phyloP scores from a whole-genome alignment of 2,888 invertebrate species.

The Thereva nobilitata region DNA sequence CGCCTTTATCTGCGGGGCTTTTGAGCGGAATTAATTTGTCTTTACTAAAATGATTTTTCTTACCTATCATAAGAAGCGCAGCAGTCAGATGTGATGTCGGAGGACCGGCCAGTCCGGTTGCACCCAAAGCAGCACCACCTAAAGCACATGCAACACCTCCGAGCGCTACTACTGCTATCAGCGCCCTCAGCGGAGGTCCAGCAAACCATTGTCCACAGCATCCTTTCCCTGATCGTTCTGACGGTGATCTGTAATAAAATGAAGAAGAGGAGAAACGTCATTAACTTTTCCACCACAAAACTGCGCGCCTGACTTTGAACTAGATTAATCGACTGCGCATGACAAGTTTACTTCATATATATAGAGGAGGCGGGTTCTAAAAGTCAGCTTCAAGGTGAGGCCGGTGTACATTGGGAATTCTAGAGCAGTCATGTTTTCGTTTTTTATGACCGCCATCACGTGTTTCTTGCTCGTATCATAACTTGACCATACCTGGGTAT shows the following conservation, averaged over 20 bases:
- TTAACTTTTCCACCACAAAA: slow-evolving; percentile 1
- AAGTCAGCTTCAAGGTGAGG: slow-evolving; percentile 18
- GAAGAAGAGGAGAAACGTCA: not conserved
- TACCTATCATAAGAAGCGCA: slow-evolving; percentile 58
- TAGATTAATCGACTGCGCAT: slow-evolving; percentile 12
- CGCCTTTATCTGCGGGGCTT: no score
- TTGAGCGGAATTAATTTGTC: not conserved
- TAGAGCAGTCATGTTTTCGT: slow-evolving; percentile 15
- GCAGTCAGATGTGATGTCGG: slow-evolving; percentile 58
- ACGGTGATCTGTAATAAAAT: slow-evolving; percentile 53
- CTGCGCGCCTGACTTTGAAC: slow-evolving; percentile 31
- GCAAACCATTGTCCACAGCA: slow-evolving; percentile 60
- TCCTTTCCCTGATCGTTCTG: slow-evolving; percentile 59
- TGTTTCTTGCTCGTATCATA: no score
- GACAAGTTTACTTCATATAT: slow-evolving; percentile 14
- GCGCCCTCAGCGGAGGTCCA: slow-evolving; percentile 57
- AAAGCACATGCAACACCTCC: slow-evolving; percentile 58
- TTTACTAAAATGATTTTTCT: slow-evolving; percentile 43
- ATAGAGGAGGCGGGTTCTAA: slow-evolving; percentile 9
- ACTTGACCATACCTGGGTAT: no score
- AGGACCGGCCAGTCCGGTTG: slow-evolving; percentile 57
- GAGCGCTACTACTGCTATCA: slow-evolving; percentile 57
- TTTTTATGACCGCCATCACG: not conserved
- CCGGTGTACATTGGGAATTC: slow-evolving; percentile 26
- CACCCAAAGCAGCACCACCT: slow-evolving; percentile 57